Conservation (phyloP, 2,888 invertebrate genomes). For the Campoplex capitator region DNA sequence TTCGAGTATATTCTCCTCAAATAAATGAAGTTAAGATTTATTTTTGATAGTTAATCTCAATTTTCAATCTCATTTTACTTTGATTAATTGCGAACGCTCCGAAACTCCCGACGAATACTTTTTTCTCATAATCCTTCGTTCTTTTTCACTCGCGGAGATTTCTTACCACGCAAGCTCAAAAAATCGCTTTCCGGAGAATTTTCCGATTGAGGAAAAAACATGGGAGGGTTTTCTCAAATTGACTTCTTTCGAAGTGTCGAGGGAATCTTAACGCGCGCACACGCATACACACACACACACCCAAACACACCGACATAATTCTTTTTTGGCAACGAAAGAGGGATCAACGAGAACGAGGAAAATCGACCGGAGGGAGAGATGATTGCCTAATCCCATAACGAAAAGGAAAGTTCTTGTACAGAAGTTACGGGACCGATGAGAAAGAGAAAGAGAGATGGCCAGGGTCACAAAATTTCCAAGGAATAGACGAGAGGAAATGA, state of each 20-base stretch:
- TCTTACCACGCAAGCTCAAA: neutral
- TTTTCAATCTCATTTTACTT: neutral
- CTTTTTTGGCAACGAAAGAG: conserved; percentile 29
- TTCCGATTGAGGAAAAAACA: conserved; percentile 36
- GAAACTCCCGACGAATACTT: neutral
- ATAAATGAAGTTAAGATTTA: neutral
- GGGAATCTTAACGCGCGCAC: conserved; percentile 39
- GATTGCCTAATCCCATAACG: conserved; percentile 81
- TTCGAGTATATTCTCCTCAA: too few relatives aligned
- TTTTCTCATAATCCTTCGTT: neutral
- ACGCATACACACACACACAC: too few relatives aligned
- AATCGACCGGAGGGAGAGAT: conserved; percentile 61
- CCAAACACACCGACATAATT: conserved; percentile 18
- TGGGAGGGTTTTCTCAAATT: conserved; percentile 43
- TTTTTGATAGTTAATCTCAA: neutral
- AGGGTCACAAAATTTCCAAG: neutral
- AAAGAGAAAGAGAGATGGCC: conserved; percentile 7
- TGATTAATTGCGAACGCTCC: neutral
- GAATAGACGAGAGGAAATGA: conserved; percentile 44
- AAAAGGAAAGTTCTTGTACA: conserved; percentile 72
- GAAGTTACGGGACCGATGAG: conserved; percentile 41
- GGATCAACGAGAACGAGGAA: conserved; percentile 55
- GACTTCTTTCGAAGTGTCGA: conserved; percentile 61
- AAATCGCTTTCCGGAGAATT: conserved; percentile 45
- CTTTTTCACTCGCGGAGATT: conserved; percentile 1